phyloP scores from a whole-genome alignment of 2,888 invertebrate genomes.

The Drosophila ezoana region DNA sequence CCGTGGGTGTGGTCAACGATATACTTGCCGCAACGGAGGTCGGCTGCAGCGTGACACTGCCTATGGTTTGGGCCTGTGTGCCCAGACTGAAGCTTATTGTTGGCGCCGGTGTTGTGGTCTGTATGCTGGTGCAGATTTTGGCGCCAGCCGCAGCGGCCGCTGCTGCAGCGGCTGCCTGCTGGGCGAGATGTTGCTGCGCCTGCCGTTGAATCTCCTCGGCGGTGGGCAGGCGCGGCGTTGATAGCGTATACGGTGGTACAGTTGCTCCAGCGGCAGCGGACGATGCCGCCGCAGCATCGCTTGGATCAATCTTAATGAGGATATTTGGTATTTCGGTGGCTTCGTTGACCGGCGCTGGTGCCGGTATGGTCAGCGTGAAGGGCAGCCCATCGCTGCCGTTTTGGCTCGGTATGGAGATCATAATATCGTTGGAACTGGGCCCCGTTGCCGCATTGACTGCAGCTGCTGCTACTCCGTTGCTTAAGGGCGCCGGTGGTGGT shows the following conservation, averaged over 20 bases:
- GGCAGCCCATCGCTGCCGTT: slow-evolving; percentile 83
- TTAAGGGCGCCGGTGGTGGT: slow-evolving; percentile 20
- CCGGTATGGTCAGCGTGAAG: slow-evolving; percentile 84
- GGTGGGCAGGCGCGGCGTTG: slow-evolving; percentile 84
- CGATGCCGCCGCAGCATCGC: slow-evolving; percentile 64
- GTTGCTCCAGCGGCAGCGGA: slow-evolving; percentile 50
- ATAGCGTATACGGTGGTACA: slow-evolving; percentile 84
- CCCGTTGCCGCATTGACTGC: slow-evolving; percentile 22
- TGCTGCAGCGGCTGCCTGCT: slow-evolving; percentile 78
- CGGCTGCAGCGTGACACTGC: slow-evolving; percentile 62
- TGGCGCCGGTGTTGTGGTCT: slow-evolving; percentile 45
- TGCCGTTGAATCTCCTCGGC: slow-evolving; percentile 83
- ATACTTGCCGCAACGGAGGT: slow-evolving; percentile 54
- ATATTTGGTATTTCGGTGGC: slow-evolving; percentile 82
- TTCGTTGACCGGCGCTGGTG: slow-evolving; percentile 65
- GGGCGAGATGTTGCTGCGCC: slow-evolving; percentile 81
- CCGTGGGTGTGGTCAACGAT: slow-evolving; percentile 46
- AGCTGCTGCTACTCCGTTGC: slow-evolving; percentile 20
- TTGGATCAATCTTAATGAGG: slow-evolving; percentile 85
- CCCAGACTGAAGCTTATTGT: slow-evolving; percentile 72
- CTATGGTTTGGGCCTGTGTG: slow-evolving; percentile 49
- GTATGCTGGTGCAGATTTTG: slow-evolving; percentile 37
- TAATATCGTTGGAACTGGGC: slow-evolving; percentile 76
- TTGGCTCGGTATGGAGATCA: slow-evolving; percentile 85
- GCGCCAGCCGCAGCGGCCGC: slow-evolving; percentile 62